A percentile compares a stretch with the other conserved stretches of the same genome.
phyloP scores from a whole-genome alignment of 2,888 invertebrate species.

The Cerastis rubricosa region DNA sequence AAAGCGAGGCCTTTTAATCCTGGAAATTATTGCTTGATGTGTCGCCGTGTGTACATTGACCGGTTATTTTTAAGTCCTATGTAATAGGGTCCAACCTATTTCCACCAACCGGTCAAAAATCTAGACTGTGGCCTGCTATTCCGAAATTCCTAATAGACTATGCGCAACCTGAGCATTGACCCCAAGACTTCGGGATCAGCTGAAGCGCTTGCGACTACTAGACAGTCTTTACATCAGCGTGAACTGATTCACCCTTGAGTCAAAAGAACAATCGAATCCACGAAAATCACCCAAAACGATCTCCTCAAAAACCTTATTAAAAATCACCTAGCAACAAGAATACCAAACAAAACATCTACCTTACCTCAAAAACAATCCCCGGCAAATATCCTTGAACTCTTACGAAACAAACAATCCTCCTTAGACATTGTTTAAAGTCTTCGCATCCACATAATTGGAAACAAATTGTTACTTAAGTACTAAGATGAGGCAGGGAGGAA shows the following conservation, averaged over 20 bases:
- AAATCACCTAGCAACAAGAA: background rate
- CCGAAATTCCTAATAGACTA: too few species aligned
- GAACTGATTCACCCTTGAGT: background rate
- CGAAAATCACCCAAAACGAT: background rate
- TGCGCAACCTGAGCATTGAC: background rate
- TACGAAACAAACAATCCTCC: constrained; percentile 12
- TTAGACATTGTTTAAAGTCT: constrained; percentile 42
- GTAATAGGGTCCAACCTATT: too few species aligned
- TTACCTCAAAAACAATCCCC: background rate
- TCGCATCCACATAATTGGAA: constrained; percentile 50
- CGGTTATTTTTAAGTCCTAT: background rate
- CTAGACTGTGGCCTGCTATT: too few species aligned
- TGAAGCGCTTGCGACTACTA: background rate
- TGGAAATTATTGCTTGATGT: too few species aligned
- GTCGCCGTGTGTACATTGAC: background rate
- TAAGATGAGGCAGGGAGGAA: constrained; percentile 7
- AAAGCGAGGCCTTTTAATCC: too few species aligned
- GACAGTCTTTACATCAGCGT: background rate
- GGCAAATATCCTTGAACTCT: constrained; percentile 13
- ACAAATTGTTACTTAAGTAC: constrained; percentile 60
- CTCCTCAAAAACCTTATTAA: background rate
- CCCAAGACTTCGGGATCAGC: background rate
- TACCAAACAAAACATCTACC: background rate
- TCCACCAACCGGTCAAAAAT: too few species aligned
- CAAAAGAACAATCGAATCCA: background rate